phyloP scores from a whole-genome alignment of 2,113 vertebrate species.

The Trichechus manatus region DNA sequence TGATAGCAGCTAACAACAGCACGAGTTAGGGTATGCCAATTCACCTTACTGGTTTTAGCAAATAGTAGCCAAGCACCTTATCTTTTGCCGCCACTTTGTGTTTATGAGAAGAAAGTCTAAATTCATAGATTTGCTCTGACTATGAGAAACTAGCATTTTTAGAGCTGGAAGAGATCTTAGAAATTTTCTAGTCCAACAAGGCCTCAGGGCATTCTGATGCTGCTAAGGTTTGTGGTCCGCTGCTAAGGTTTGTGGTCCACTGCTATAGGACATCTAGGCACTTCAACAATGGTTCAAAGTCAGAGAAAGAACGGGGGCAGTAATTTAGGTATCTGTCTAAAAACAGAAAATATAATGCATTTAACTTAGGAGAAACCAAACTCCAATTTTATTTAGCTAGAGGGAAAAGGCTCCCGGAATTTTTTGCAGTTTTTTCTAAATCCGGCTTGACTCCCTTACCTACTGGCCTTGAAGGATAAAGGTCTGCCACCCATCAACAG shows the following conservation, averaged over 20 bases:
- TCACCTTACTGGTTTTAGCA: neutral
- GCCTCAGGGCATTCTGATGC: neutral
- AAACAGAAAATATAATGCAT: neutral
- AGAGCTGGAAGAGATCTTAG: neutral
- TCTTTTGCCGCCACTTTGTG: slow-evolving; percentile 71
- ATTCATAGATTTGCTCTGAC: neutral
- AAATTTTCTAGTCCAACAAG: neutral
- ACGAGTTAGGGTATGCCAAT: neutral
- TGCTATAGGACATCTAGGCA: neutral
- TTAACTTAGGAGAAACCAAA: neutral
- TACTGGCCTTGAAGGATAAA: neutral
- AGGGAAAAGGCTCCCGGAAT: neutral
- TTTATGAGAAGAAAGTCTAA: neutral
- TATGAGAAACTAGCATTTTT: neutral
- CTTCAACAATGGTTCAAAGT: neutral
- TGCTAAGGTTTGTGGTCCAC: neutral
- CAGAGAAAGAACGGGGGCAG: neutral
- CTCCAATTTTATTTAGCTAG: neutral
- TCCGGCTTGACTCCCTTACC: neutral
- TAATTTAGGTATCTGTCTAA: neutral
- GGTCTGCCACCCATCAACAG: neutral
- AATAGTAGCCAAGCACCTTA: neutral
- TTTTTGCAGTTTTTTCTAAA: neutral
- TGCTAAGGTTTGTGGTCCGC: neutral
- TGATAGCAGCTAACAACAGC: too few relatives aligned